Conservation (phyloP, 2,797 vertebrate genomes). For the Anabas testudineus region DNA sequence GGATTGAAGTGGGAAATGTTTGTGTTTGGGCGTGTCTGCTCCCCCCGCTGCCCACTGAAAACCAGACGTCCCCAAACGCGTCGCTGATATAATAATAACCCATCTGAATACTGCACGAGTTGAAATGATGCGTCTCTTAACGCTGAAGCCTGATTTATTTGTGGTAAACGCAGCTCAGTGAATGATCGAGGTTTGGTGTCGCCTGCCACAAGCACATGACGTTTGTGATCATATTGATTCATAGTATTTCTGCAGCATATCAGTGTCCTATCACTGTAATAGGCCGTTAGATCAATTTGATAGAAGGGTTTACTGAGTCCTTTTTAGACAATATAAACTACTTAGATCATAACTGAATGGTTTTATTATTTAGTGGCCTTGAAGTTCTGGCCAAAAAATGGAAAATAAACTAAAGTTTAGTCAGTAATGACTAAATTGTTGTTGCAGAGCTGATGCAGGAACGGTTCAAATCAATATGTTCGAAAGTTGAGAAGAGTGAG, state of each 20-base stretch:
- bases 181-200: neutral
- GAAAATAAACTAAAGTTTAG: no score
- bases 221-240: neutral
- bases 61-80: neutral
- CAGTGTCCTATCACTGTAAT: neutral
- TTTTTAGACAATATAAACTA: neutral
- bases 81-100: no score
- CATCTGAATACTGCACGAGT: neutral
- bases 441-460: neutral
- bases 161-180: no score
- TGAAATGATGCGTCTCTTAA: neutral
- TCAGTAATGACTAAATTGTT: no score
- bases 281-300: neutral
- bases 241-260: neutral
- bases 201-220: neutral
- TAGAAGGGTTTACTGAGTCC: neutral
- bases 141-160: no score
- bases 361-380: neutral
- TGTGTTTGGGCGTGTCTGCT: slow-evolving; percentile 74
- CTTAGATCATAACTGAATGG: accelerated
- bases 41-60: neutral
- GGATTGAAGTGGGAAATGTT: slow-evolving; percentile 21
- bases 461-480: slow-evolving; percentile 17
- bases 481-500: slow-evolving; percentile 6
- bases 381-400: no score